Conservation (phyloP, 2,113 vertebrate species). For the Indri indri region DNA sequence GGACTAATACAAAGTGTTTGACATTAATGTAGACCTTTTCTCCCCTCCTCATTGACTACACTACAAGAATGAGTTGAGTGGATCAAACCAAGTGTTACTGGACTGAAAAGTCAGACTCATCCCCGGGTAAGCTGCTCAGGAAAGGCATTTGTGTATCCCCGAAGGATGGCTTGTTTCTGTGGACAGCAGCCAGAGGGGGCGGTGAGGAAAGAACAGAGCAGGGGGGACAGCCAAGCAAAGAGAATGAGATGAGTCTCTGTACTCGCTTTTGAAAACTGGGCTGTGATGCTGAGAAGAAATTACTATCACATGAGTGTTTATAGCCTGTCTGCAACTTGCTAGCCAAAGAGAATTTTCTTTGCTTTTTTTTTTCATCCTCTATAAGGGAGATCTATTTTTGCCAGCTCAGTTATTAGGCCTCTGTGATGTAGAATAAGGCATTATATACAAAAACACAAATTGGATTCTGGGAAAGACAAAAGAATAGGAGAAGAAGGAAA, state of each 20-base stretch:
- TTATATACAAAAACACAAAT: not conserved
- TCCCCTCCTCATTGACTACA: not conserved
- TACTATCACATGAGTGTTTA: not conserved
- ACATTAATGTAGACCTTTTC: not conserved
- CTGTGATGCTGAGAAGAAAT: not conserved
- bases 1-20: not conserved
- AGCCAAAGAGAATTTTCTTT: not conserved
- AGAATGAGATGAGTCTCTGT: not conserved
- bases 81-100: not conserved
- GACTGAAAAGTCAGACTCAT: not conserved
- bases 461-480: not conserved
- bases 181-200: not conserved
- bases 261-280: not conserved
- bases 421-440: not conserved
- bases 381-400: not conserved
- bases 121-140: not conserved
- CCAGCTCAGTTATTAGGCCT: not conserved
- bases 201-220: not conserved
- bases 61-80: not conserved
- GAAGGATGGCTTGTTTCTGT: not conserved
- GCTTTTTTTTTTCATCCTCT: not conserved
- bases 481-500: not conserved
- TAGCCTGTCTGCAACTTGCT: not conserved
- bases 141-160: not conserved
- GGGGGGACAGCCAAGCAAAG: too few species aligned